Base-by-base conservation (phyloP, 2,113 vertebrate genomes). In the Laticauda laticaudata region DNA sequence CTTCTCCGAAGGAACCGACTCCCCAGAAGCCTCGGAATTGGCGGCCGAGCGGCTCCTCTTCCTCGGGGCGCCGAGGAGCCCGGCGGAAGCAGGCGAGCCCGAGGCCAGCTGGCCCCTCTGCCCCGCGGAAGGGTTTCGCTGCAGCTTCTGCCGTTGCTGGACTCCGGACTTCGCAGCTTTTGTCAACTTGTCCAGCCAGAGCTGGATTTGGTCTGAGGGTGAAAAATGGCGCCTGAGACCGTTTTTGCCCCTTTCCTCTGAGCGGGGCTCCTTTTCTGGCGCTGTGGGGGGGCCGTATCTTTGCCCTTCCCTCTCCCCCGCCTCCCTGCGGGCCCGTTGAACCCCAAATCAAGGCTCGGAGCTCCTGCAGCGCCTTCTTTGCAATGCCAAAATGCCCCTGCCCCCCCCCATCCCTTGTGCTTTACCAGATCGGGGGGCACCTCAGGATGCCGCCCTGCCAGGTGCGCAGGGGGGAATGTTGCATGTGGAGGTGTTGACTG, bases 1-100 rank as follows among this genome's bases (percentile, higher is more conserved):
- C 10, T 10, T 3, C 12, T n/a, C 3, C 1, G 12, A 3, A 20
- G n/a, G 2, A 34, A 6, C 5, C 5, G 51, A 2, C n/a, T 15
- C 29, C 14, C 2, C 29, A 2, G 64, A 7, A 34, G 3, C 9
- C 14, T 5, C 61, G 11, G 61, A 2, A 4, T 11, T 0, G 29
- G 1, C 29, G 2, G 12, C 29, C 61, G 0, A 1, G 61, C 26
- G 26, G 61, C 26, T 29, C 10, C 61, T 29, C 59, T 61, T 64
- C 59, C 1, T 64, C 26, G 3, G 59, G 1, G 26, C 59, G 11
- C 61, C 3, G 11, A 61, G 23, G 24, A 59, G 57, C 6, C 23
- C 21, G 23, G 57, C 3, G 56, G 23, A 10, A 26, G 23, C 59
- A 2, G 61, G 61, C 3, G 23, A 21, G 5, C 18, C 24, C 2